phyloP scores from a whole-genome alignment of 2,888 invertebrate genomes.

The Stenichneumon culpator region DNA sequence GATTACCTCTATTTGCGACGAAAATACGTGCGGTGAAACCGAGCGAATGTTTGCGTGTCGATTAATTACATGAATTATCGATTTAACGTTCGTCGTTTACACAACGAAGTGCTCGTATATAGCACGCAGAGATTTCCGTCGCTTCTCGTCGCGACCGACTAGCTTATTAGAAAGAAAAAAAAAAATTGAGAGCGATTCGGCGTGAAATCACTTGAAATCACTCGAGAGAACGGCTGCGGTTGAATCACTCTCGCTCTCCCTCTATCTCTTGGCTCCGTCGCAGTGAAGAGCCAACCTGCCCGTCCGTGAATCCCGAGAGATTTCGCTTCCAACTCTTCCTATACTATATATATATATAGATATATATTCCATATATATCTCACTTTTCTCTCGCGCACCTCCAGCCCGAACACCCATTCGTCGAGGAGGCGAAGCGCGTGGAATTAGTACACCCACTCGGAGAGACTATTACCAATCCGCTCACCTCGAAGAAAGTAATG shows the following conservation, averaged over 20 bases:
- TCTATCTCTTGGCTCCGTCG: slow-evolving; percentile 19
- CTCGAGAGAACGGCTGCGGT: slow-evolving; percentile 32
- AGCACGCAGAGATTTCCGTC: not conserved
- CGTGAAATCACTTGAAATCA: slow-evolving; percentile 49
- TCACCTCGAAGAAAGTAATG: slow-evolving; percentile 8
- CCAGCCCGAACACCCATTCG: not conserved
- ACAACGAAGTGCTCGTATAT: not conserved
- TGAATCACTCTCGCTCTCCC: slow-evolving; percentile 3
- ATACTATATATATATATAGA: not conserved
- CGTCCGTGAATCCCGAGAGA: slow-evolving; percentile 46
- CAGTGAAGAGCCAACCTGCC: slow-evolving; percentile 22
- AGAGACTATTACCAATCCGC: slow-evolving; percentile 13
- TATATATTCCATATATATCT: slow-evolving; percentile 11
- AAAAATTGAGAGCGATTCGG: slow-evolving; percentile 6
- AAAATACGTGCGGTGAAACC: slow-evolving; percentile 51
- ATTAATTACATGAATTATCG: slow-evolving; percentile 55
- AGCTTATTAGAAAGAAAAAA: not conserved
- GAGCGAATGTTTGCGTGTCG: slow-evolving; percentile 35
- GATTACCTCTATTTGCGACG: slow-evolving; percentile 56
- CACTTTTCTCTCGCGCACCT: slow-evolving; percentile 1
- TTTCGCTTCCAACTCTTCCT: slow-evolving; percentile 18
- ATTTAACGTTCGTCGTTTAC: slow-evolving; percentile 18
- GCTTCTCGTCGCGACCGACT: not conserved
- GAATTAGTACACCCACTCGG: slow-evolving; percentile 39
- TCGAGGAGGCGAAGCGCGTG: slow-evolving; percentile 22